phyloP scores from a whole-genome alignment of 2,888 invertebrate species.

The Polydrusus pterygomalis region DNA sequence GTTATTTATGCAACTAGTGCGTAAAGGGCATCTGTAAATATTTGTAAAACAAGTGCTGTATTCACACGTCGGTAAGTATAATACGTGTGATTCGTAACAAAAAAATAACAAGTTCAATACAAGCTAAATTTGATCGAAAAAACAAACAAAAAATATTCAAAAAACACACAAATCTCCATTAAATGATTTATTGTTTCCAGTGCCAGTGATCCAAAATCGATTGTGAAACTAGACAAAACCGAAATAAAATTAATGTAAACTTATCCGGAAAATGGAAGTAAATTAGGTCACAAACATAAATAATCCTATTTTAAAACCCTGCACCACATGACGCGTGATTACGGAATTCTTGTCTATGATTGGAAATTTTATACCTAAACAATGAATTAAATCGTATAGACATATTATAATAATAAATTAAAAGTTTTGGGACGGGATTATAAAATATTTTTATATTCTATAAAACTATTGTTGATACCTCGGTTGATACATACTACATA shows the following conservation, averaged over 20 bases:
- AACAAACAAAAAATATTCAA: background rate
- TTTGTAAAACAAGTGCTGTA: no score
- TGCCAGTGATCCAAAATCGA: slow-evolving; percentile 4
- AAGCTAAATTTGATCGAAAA: background rate
- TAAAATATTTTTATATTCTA: background rate
- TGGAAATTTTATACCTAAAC: slow-evolving; percentile 33
- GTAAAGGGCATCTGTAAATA: no score
- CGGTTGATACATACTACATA: no score
- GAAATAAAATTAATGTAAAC: slow-evolving; percentile 38
- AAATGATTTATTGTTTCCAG: slow-evolving; percentile 1
- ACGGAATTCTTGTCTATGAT: slow-evolving; percentile 32
- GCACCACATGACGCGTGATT: slow-evolving; percentile 15
- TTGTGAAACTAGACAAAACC: slow-evolving; percentile 12
- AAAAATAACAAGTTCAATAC: background rate
- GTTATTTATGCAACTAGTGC: no score
- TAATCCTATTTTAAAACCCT: slow-evolving; percentile 42
- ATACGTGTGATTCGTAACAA: no score
- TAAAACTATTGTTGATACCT: slow-evolving; percentile 8
- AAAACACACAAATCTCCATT: background rate
- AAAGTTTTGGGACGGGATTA: background rate
- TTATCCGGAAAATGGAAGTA: slow-evolving; percentile 38
- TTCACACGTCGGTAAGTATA: no score
- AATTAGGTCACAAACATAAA: slow-evolving; percentile 43
- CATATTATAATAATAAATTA: background rate
- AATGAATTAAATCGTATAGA: slow-evolving; percentile 12